Evolutionary conservation across 2,113 vertebrate genomes (phyloP).

Genomic region (Bostrychus sinensis): DNA sequence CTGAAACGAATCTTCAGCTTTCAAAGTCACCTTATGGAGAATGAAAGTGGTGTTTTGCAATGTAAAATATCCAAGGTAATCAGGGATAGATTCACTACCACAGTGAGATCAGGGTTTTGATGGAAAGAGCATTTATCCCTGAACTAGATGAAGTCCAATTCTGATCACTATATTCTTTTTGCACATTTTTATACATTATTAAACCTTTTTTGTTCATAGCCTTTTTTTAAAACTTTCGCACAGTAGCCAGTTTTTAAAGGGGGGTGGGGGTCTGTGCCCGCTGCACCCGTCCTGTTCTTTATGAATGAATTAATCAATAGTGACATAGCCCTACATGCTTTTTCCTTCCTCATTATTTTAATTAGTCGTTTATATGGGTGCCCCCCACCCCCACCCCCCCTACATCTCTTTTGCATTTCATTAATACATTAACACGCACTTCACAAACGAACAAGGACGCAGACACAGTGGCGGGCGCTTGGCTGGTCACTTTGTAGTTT

Average conservation of each 20-base stretch:
- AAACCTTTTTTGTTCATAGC: too few relatives aligned
- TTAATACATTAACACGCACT: conserved; percentile 89
- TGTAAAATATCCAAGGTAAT: conserved; percentile 58
- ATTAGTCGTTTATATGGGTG: conserved; percentile 91
- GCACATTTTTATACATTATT: too few relatives aligned
- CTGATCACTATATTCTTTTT: too few relatives aligned
- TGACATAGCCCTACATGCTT: conserved; percentile 92
- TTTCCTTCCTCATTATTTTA: conserved; percentile 93
- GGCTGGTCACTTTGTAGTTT: conserved; percentile 78
- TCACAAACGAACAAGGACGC: conserved; percentile 80
- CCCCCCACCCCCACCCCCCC: conserved; percentile 51
- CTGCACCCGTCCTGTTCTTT: conserved; percentile 78
- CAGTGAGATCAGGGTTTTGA: too few relatives aligned
- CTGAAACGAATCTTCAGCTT: conserved; percentile 11
- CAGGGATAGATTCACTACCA: too few relatives aligned
- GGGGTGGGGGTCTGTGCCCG: conserved; percentile 68
- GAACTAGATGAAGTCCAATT: too few relatives aligned
- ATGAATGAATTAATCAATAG: conserved; percentile 93
- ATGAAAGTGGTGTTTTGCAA: background rate
- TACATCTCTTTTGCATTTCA: conserved; percentile 82
- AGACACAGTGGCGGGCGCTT: conserved; percentile 60
- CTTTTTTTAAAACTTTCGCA: too few relatives aligned
- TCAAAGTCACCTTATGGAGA: background rate
- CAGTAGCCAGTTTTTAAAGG: too few relatives aligned
- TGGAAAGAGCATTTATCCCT: too few relatives aligned